Conservation (phyloP, 2,888 invertebrate species). For the Acrocyrtus sp. region DNA sequence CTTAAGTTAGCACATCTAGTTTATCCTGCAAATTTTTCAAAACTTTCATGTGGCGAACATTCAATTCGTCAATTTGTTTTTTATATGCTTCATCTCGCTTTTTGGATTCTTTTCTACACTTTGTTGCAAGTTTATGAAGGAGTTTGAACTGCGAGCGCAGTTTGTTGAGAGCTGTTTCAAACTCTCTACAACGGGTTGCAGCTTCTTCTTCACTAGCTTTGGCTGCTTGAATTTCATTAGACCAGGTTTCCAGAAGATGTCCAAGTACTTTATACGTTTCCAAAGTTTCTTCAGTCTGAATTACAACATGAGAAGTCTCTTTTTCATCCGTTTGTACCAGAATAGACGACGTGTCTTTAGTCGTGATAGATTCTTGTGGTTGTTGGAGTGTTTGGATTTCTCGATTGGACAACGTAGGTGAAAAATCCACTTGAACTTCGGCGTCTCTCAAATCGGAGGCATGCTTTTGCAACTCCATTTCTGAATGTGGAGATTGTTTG, state of each 20-base stretch:
- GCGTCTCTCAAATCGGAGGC: slow-evolving; percentile 21
- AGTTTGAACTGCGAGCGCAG: slow-evolving; percentile 49
- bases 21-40: slow-evolving; percentile 40
- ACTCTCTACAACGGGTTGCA: slow-evolving; percentile 31
- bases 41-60: slow-evolving; percentile 35
- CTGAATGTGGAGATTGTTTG: too few species aligned
- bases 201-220: slow-evolving; percentile 56
- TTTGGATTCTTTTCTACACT: slow-evolving; percentile 54
- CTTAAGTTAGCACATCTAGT: slow-evolving; percentile 31
- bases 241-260: slow-evolving; percentile 28
- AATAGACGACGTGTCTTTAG: slow-evolving; percentile 21
- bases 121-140: slow-evolving; percentile 45
- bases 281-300: slow-evolving; percentile 60
- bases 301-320: slow-evolving; percentile 43
- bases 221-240: slow-evolving; percentile 35
- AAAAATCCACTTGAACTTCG: slow-evolving; percentile 38
- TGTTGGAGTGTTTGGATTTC: slow-evolving; percentile 7
- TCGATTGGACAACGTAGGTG: slow-evolving; percentile 12
- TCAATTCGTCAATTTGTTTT: slow-evolving; percentile 31
- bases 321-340: slow-evolving; percentile 39
- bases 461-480: too few species aligned
- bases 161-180: slow-evolving; percentile 50
- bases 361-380: too few species aligned
- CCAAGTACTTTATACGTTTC: slow-evolving; percentile 56
- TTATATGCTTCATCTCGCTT: slow-evolving; percentile 45